These are phyloP conservation scores for Epinotia ramella DNA, from an alignment of 2,888 invertebrate genomes.

Conservation along the genomic window DNA sequence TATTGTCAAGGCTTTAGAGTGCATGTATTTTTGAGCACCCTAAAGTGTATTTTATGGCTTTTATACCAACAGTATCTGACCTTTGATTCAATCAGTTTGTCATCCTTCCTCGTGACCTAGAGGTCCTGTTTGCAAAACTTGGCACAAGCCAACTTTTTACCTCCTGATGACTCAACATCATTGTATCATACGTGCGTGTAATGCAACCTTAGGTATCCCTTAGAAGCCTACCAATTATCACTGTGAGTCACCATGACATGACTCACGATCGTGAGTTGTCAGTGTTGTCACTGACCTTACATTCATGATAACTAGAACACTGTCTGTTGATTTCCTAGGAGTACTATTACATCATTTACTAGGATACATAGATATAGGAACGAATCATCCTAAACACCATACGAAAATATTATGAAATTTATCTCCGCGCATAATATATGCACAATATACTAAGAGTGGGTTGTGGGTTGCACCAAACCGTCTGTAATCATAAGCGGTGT, in stretches of 20 bases:
- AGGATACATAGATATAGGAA: neutral
- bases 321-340: neutral
- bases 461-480: too few relatives aligned
- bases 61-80: too few relatives aligned
- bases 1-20: too few relatives aligned
- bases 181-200: conserved; percentile 24
- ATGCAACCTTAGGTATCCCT: conserved; percentile 50
- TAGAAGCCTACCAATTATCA: conserved; percentile 51
- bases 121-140: conserved; percentile 14
- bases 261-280: conserved; percentile 63
- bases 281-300: conserved; percentile 55
- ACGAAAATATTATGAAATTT: too few relatives aligned
- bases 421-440: too few relatives aligned
- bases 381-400: too few relatives aligned
- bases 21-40: too few relatives aligned
- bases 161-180: conserved; percentile 30
- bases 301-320: conserved; percentile 4
- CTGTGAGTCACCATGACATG: conserved; percentile 49
- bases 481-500: too few relatives aligned
- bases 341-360: neutral
- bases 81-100: too few relatives aligned
- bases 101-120: neutral
- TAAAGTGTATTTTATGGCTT: too few relatives aligned
- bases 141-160: conserved; percentile 16
- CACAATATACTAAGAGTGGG: too few relatives aligned